Percentiles rank a stretch among this genome's conserved stretches.
Evolutionary conservation across 2,113 vertebrate species (phyloP).

Genomic region (Candoia aspera): DNA sequence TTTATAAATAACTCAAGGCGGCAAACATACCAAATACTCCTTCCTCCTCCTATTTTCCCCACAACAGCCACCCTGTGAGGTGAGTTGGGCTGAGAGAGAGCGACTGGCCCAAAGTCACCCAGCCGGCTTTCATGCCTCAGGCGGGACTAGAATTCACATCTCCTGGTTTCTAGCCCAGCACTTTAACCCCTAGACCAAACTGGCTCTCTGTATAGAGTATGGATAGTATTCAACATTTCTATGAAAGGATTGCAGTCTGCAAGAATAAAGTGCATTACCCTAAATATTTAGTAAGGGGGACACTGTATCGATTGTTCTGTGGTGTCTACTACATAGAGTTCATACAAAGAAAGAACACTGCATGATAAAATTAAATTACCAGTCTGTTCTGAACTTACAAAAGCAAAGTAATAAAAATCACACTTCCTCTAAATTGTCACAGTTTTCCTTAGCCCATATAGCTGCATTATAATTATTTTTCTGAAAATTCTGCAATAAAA

Average conservation of each 20-base stretch:
- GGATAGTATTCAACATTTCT: conserved; percentile 32
- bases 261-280: conserved; percentile 31
- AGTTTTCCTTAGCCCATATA: not conserved
- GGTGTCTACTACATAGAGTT: conserved; percentile 26
- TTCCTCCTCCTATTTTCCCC: no score
- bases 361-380: conserved; percentile 27
- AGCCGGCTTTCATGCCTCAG: no score
- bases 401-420: conserved; percentile 24
- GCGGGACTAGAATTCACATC: no score
- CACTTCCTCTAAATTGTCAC: conserved; percentile 20
- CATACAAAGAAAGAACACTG: conserved; percentile 13
- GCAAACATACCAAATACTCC: no score
- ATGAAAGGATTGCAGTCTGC: conserved; percentile 23
- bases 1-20: no score
- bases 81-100: no score
- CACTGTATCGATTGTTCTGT: conserved; percentile 46
- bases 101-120: no score
- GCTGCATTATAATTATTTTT: conserved; percentile 5
- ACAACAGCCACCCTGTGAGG: no score
- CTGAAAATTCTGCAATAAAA: not conserved
- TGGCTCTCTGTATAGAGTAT: no score
- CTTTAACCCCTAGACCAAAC: no score
- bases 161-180: no score
- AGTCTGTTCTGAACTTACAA: conserved; percentile 28
- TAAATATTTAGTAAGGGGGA: conserved; percentile 39